Conservation (phyloP, 2,888 invertebrate species). For the Stenotaenia linearis region DNA sequence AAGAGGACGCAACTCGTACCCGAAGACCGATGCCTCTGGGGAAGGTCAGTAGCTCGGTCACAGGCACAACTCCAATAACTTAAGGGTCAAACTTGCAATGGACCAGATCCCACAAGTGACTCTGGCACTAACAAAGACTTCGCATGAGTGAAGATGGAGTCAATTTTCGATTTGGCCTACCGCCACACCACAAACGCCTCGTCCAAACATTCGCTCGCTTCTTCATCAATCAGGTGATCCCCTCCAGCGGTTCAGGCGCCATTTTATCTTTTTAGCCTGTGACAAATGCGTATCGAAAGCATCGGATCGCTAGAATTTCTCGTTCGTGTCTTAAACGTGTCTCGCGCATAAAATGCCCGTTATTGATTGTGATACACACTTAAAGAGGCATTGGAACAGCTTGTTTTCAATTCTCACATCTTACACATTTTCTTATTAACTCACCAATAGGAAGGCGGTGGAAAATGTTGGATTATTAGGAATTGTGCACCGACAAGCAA, state of each 20-base stretch:
- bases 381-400: too few relatives aligned
- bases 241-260: background rate
- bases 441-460: too few relatives aligned
- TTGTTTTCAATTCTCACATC: too few relatives aligned
- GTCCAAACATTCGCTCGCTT: background rate
- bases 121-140: background rate
- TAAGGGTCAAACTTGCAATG: background rate
- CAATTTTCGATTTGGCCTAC: background rate
- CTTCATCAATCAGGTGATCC: background rate
- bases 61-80: background rate
- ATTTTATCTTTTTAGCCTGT: background rate
- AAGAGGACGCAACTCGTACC: background rate
- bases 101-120: background rate
- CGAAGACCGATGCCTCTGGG: background rate
- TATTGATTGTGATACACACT: too few relatives aligned
- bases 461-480: too few relatives aligned
- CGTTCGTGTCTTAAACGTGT: too few relatives aligned
- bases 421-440: too few relatives aligned
- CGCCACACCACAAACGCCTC: background rate
- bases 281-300: too few relatives aligned
- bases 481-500: too few relatives aligned
- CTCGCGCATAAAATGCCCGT: too few relatives aligned
- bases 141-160: background rate
- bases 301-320: too few relatives aligned
- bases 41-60: background rate